phyloP scores from a whole-genome alignment of 2,113 vertebrate genomes.

The Dascyllus trimaculatus region DNA sequence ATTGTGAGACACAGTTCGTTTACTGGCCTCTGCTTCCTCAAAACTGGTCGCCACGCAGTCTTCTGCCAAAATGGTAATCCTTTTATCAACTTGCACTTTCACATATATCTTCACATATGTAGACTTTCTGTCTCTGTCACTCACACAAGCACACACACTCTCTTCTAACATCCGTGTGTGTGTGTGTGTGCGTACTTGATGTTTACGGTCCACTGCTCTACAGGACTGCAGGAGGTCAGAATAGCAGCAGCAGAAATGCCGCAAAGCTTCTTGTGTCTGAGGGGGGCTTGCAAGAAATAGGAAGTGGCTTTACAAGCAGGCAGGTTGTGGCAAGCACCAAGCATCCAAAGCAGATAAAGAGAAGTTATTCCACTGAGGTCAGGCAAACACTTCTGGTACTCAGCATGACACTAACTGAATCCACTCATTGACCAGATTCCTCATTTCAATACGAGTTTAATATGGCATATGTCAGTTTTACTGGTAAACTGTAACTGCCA shows the following conservation, averaged over 20 bases:
- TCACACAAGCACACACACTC: neutral
- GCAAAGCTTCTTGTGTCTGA: neutral
- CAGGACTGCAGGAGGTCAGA: constrained; percentile 9
- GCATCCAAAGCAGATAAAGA: neutral
- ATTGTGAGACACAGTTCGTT: neutral
- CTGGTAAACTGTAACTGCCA: too few relatives aligned
- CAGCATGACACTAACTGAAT: neutral
- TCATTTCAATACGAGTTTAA: neutral
- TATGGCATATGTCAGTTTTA: too few relatives aligned
- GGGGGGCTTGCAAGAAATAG: neutral
- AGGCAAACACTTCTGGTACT: neutral
- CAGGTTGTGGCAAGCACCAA: neutral
- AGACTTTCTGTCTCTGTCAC: constrained; percentile 38
- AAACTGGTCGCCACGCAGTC: neutral
- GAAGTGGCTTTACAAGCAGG: neutral
- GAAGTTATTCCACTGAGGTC: neutral
- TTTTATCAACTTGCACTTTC: neutral
- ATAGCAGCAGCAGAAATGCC: neutral
- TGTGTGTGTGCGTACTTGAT: neutral
- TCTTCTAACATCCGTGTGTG: neutral
- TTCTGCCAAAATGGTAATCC: neutral
- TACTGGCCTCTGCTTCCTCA: too few relatives aligned
- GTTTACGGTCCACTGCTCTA: neutral
- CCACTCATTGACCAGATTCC: neutral
- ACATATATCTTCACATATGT: neutral